A percentile compares a stretch with the other conserved stretches of the same genome.
Conservation (phyloP, 1,140 invertebrate species). For the Drosophila lini region DNA sequence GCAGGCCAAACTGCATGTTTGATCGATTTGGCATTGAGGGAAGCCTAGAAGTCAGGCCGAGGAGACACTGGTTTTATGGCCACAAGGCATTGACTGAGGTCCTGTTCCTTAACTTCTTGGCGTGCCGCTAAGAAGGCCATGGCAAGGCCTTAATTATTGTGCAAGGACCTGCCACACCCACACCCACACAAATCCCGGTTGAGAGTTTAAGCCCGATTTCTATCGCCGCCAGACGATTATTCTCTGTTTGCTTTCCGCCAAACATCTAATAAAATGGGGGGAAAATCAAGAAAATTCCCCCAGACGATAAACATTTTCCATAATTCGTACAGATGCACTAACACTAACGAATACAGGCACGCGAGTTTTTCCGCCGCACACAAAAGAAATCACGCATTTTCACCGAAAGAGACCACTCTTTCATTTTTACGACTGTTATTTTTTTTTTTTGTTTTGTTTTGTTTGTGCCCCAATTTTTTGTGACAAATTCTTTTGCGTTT, state of each 20-base stretch:
- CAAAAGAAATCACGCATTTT: conserved; percentile 64
- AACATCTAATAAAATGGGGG: conserved; percentile 2
- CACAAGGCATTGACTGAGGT: conserved; percentile 36
- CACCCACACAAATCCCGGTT: conserved; percentile 5
- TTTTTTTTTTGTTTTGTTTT: conserved; percentile 8
- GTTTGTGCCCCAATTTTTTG: conserved; percentile 16
- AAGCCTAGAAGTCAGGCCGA: neutral
- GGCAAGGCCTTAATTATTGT: conserved; percentile 58
- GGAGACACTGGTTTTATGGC: conserved; percentile 22
- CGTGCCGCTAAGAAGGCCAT: conserved; percentile 53
- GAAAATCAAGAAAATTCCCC: conserved; percentile 24
- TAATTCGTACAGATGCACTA: conserved; percentile 24
- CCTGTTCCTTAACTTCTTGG: conserved; percentile 28
- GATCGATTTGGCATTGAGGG: conserved; percentile 70
- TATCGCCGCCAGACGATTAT: conserved; percentile 20
- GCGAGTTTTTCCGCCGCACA: conserved; percentile 11
- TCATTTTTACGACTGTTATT: conserved; percentile 52
- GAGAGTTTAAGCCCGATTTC: conserved; percentile 33
- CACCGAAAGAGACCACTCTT: conserved; percentile 39
- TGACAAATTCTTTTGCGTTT: conserved; percentile 38
- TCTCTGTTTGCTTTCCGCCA: conserved; percentile 19
- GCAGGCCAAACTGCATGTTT: conserved; percentile 62
- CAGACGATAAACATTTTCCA: conserved; percentile 26
- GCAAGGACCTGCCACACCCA: conserved; percentile 30
- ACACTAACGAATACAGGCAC: conserved; percentile 7